Evolutionary conservation across 2,888 invertebrate genomes (phyloP), one percentile per base, ranked within the genome.

Genomic region (Patella depressa): DNA sequence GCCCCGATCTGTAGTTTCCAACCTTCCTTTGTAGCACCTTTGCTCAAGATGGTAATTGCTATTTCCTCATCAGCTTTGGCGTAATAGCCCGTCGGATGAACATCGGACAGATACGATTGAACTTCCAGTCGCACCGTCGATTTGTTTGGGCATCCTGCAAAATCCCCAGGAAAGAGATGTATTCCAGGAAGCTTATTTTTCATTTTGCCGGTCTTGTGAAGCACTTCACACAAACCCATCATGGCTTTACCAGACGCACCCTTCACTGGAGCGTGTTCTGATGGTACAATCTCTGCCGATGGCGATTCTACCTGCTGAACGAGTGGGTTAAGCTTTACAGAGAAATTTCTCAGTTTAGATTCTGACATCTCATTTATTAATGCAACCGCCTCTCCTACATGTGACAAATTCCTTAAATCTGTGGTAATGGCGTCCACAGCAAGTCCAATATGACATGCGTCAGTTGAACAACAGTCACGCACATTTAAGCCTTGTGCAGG

Each of bases 1-100:
- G 65, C 65, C 24, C 65, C 65, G 24, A 65, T 65, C 65, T 65
- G 65, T 3, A 65, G 19, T 19, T 12, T 65, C 65, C 65, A 65
- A 65, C 65, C 65, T 19, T 65, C 24, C 11, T 4, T 24, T 11
- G 11, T 65, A 19, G 9, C 65, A 65, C 24, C 24, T 24, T 24
- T 11, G 24, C 12, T 24, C 4, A 65, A 65, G 65, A 65, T 14
- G 1, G 65, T 24, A 19, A 65, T 24, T n/a, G 65, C 65, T 65
- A 65, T 12, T 19, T 19, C 19, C 19, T 65, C 65, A 65, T 14
- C 65, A 19, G 65, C 65, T 19, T 65, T 19, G 14, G 24, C 65
- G 14, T 65, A 65, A 65, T 65, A 65, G 9, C 65, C 65, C 14
- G 65, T 65, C 24, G 65, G 65, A n/a, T 65, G 65, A 15, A 65